Conservation (phyloP, 2,113 vertebrate genomes). For the Cephalopterus ornatus region DNA sequence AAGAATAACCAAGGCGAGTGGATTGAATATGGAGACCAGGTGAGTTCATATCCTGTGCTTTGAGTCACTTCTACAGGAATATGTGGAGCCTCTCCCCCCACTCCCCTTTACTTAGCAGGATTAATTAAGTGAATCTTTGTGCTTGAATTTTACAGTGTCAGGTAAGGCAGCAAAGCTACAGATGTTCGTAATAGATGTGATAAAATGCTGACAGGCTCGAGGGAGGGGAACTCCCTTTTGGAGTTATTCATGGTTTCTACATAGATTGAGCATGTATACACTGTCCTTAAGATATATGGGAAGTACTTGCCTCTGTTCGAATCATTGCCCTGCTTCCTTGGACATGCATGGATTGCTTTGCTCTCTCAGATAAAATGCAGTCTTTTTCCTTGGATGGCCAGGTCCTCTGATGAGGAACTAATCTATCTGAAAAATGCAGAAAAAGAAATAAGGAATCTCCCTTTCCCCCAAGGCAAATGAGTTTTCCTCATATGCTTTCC, state of each 20-base stretch:
- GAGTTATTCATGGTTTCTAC: not conserved
- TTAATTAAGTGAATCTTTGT: not conserved
- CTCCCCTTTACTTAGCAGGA: not conserved
- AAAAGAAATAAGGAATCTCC: not conserved
- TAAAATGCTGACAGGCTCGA: not conserved
- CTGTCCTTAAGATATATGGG: not conserved
- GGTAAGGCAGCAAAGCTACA: not conserved
- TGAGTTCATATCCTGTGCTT: constrained; percentile 41
- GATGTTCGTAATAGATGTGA: not conserved
- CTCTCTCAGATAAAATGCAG: not conserved
- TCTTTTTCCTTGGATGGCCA: not conserved
- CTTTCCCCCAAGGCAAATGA: not conserved
- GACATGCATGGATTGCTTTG: not conserved
- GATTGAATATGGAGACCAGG: constrained; percentile 78
- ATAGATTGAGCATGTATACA: not conserved
- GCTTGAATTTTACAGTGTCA: not conserved
- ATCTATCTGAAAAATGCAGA: not conserved
- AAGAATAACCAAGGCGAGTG: constrained; percentile 73
- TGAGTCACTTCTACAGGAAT: not conserved
- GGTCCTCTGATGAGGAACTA: not conserved
- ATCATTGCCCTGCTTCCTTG: not conserved
- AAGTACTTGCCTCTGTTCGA: not conserved
- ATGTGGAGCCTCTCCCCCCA: not conserved
- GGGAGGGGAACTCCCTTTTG: not conserved
- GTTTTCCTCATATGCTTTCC: not conserved